These are phyloP conservation scores for Onychomys arenicola DNA, from an alignment of 2,797 vertebrate genomes.

Conservation along the genomic window DNA sequence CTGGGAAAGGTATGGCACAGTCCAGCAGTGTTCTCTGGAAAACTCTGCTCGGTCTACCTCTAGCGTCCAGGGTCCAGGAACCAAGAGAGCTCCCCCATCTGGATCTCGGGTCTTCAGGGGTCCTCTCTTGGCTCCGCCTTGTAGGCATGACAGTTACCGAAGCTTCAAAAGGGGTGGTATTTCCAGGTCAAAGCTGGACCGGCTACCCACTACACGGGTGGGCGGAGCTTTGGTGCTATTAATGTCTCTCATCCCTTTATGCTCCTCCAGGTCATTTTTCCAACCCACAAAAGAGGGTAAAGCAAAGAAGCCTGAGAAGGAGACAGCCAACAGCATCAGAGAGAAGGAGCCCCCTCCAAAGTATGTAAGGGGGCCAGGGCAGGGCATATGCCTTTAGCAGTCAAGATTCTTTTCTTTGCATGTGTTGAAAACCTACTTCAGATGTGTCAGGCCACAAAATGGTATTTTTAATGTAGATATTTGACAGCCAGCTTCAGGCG, in stretches of 20 bases:
- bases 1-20: no score
- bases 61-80: no score
- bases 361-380: constrained; percentile 36
- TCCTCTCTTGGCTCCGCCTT: no score
- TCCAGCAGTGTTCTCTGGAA: no score
- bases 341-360: constrained; percentile 38
- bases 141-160: no score
- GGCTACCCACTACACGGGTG: no score
- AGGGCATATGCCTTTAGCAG: background rate
- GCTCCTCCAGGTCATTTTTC: constrained; percentile 84
- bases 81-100: no score
- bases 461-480: background rate
- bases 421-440: background rate
- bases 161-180: no score
- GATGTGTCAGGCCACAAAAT: background rate
- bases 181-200: no score
- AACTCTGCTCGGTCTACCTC: no score
- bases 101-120: no score
- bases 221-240: background rate
- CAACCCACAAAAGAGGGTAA: constrained; percentile 80
- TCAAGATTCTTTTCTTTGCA: background rate
- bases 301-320: constrained; percentile 73
- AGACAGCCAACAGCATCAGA: constrained; percentile 41
- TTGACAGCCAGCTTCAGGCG: background rate
- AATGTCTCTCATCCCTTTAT: background rate